phyloP scores from a whole-genome alignment of 2,797 vertebrate species.

The Bovichtus diacanthus region DNA sequence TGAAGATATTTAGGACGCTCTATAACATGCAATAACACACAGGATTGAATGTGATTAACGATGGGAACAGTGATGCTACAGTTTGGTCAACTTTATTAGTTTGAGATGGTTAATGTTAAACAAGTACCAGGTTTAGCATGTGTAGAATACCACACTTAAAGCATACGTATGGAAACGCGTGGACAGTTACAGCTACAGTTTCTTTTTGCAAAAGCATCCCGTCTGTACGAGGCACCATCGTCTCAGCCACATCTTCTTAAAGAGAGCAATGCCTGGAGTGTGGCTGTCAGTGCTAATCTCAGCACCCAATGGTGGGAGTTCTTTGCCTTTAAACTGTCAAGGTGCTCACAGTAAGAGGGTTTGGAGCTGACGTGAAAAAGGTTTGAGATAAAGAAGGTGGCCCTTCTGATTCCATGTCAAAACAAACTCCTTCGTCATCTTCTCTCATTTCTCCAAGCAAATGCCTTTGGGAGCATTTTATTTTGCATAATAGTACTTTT shows the following conservation, averaged over 20 bases:
- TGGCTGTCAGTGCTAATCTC: conserved; percentile 41
- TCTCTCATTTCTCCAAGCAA: background rate
- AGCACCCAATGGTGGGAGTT: background rate
- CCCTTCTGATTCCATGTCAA: background rate
- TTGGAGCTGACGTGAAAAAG: background rate
- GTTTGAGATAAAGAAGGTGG: background rate
- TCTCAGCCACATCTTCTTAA: conserved; percentile 26
- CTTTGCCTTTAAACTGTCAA: conserved; percentile 11
- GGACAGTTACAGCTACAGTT: conserved; percentile 26
- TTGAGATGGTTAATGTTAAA: no score
- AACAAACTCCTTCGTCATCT: background rate
- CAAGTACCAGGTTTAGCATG: background rate
- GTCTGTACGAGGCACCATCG: conserved; percentile 13
- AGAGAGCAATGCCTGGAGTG: conserved; percentile 20
- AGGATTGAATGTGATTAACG: background rate
- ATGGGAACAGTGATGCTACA: background rate
- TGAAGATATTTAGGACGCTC: background rate
- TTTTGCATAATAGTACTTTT: background rate
- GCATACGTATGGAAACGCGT: background rate
- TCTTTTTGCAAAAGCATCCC: background rate
- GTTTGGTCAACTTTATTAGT: background rate
- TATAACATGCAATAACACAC: background rate
- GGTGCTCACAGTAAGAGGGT: conserved; percentile 13
- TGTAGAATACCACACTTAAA: background rate
- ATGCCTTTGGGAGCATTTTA: background rate